Conservation (phyloP, 2,113 vertebrate genomes). For the Semicossyphus pulcher region DNA sequence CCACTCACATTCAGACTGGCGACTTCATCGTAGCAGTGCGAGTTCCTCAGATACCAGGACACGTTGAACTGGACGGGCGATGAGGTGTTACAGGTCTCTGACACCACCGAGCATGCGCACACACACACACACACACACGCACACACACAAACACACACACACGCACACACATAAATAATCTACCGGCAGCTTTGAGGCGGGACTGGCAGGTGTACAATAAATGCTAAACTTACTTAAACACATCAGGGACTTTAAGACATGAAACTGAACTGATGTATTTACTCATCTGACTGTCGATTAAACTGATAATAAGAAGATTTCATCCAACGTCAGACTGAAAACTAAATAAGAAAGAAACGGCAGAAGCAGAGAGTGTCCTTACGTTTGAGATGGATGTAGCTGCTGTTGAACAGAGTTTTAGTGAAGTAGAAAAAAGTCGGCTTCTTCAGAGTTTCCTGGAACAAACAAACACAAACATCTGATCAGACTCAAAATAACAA, state of each 20-base stretch:
- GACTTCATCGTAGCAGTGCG: conserved; percentile 80
- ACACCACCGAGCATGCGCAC: conserved; percentile 7
- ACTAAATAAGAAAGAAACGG: too few species aligned
- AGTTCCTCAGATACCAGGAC: conserved; percentile 85
- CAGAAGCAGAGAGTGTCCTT: conserved; percentile 38
- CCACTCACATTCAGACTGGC: conserved; percentile 71
- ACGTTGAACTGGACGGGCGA: conserved; percentile 52
- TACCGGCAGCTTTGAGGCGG: too few species aligned
- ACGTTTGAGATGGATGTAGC: conserved; percentile 75
- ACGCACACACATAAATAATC: background rate
- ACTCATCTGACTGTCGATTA: too few species aligned
- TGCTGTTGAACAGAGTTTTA: conserved; percentile 83
- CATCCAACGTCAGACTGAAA: too few species aligned
- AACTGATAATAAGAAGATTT: too few species aligned
- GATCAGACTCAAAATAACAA: too few species aligned
- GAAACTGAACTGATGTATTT: too few species aligned
- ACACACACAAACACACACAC: conserved; percentile 10
- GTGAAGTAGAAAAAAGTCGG: conserved; percentile 56
- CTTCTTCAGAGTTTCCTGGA: conserved; percentile 46
- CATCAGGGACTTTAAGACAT: too few species aligned
- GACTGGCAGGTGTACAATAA: too few species aligned
- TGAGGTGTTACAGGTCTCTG: conserved; percentile 6
- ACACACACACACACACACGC: conserved; percentile 28
- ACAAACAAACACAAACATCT: conserved; percentile 12
- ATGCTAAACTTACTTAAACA: too few species aligned